phyloP scores from a whole-genome alignment of 1,140 invertebrate species.

The Monomorium pharaonis region DNA sequence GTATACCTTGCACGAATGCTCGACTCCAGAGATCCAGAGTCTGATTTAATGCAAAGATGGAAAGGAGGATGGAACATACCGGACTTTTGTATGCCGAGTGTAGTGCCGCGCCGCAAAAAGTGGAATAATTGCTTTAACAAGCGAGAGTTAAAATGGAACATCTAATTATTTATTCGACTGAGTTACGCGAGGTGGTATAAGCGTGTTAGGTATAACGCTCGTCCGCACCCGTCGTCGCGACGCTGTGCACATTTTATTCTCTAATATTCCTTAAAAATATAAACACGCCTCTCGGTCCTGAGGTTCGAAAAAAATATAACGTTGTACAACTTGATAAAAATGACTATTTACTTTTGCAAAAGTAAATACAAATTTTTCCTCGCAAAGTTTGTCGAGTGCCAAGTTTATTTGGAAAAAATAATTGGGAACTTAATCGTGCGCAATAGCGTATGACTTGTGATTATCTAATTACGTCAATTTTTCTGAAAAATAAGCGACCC shows the following conservation, averaged over 20 bases:
- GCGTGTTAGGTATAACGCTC: neutral
- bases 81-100: neutral
- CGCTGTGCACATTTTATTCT: neutral
- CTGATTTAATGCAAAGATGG: slow-evolving; percentile 39
- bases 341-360: neutral
- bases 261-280: neutral
- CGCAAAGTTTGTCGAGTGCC: neutral
- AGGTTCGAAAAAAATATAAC: neutral
- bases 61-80: neutral
- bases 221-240: too few relatives aligned
- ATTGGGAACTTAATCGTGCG: neutral
- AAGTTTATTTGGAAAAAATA: neutral
- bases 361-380: neutral
- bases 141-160: neutral
- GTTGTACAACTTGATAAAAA: neutral
- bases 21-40: slow-evolving; percentile 24
- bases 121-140: slow-evolving; percentile 5
- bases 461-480: neutral
- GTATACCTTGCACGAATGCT: slow-evolving; percentile 35
- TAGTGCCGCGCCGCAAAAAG: neutral
- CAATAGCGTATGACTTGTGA: neutral
- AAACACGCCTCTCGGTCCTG: too few relatives aligned
- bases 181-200: neutral
- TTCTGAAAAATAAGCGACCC: neutral
- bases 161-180: slow-evolving; percentile 10